Evolutionary conservation across 2,888 invertebrate genomes (phyloP), one percentile per base, ranked within the genome.

Genomic region (Leptinotarsa haldemani): DNA sequence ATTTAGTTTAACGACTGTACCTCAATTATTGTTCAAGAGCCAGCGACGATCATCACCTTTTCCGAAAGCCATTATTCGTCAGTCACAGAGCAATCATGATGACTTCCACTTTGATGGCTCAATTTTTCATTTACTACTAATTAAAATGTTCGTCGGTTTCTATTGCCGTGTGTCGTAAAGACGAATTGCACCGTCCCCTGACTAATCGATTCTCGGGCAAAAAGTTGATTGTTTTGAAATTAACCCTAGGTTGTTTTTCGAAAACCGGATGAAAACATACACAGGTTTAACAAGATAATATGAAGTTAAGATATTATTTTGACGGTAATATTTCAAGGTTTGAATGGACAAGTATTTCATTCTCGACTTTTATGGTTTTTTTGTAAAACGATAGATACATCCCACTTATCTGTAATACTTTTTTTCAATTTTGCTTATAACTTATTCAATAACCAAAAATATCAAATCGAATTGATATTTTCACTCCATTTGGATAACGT

Each of bases 1-100:
- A 73, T 77, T 75, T 70, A 22, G 58, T 47, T 76, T 78, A 77
- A 80, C 71, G 72, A 74, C 73, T 70, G 46, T n/a, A 74, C 73
- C 68, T 64, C 63, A n/a, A 72, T 69, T 48, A 72, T 63, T 69
- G 64, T 25, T 52, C 63, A 63, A 72, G 63, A 72, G 56, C 52
- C n/a, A 68, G 52, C 40, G 70, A 50, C 65, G 52, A 25, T 70
- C 64, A 64, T 70, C 71, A 71, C 71, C 67, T 71, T 68, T 61
- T 50, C 16, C 66, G 25, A 66, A 71, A 71, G 65, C 61, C 71
- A 71, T 71, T 71, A 71, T 47, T 66, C 46, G 66, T 48, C 68
- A 52, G 46, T 22, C 46, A 40, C 12, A 46, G 68, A 53, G n/a
- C 12, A 13, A 30, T 53, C 61, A n/a, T 68, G 68, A 68, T 68